Percentiles rank a stretch among this genome's conserved stretches.
phyloP scores from a whole-genome alignment of 2,113 vertebrate genomes.

The Myrmecophaga tridactyla region DNA sequence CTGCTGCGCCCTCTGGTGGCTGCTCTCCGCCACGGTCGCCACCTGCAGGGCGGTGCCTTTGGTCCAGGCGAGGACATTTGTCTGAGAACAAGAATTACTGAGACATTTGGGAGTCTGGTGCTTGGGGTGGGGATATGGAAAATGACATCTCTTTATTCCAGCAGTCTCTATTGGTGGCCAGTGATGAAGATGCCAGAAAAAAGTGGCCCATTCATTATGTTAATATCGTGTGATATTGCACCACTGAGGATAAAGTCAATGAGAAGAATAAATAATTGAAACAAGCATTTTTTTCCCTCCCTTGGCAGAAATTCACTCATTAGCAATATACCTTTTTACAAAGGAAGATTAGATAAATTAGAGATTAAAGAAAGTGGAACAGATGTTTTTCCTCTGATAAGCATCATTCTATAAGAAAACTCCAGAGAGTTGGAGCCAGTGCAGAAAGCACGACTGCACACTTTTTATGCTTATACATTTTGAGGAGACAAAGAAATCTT shows the following conservation, averaged over 20 bases:
- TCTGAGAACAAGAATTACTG: neutral
- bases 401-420: conserved; percentile 66
- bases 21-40: neutral
- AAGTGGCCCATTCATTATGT: conserved; percentile 7
- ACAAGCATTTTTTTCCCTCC: neutral
- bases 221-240: conserved; percentile 31
- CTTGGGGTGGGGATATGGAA: neutral
- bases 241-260: conserved; percentile 26
- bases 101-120: neutral
- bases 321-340: conserved; percentile 69
- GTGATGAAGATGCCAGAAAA: neutral
- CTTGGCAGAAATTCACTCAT: conserved; percentile 70
- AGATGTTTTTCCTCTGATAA: conserved; percentile 78
- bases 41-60: neutral
- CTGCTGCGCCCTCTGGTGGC: conserved; percentile 74
- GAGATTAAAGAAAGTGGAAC: conserved; percentile 74
- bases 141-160: neutral
- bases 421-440: neutral
- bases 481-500: neutral
- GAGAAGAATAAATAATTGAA: conserved; percentile 55
- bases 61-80: neutral
- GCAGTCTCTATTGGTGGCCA: conserved; percentile 3
- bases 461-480: conserved; percentile 11
- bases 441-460: neutral
- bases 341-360: conserved; percentile 71